Evolutionary conservation across 2,113 vertebrate genomes (phyloP), one percentile per base, ranked within the genome.

Genomic region (Paratilapia polleni): DNA sequence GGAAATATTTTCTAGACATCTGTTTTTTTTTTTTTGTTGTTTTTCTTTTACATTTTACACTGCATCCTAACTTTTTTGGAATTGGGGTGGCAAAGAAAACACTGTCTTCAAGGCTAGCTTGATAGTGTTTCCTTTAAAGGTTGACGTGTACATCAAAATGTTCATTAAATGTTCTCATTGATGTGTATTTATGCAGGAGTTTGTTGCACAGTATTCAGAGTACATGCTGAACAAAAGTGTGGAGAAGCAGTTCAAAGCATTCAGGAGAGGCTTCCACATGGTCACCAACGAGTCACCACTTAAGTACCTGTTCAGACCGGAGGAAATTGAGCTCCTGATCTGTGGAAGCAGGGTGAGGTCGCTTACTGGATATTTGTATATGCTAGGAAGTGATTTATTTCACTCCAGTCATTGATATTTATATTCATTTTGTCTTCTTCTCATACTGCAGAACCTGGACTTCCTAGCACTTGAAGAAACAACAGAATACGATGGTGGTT

Each of bases 201-300:
- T 99, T 96, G 97, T 99, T 76, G 97, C 97, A 43, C 97, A 98
- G 77, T 99, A 99, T 92, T 97, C 98, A 20, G 98, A 99, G 89
- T 98, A 99, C 88, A 99, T 99, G 93, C 96, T 99, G 91, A 99
- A 99, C 95, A 99, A 98, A 94, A 99, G 97, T 3, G 98, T 99
- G 94, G 98, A 99, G 95, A 99, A 99, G 87, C 98, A 99, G 91
- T 99, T 99, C 94, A 99, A 98, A 92, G 98, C 98, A 1, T 99
- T 99, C 96, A 96, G 98, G 90, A 97, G 98, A 97, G 98, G 98
- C 90, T 99, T 99, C 94, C 98, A 99, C 94, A 99, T 99, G 98
- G 98, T 99, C 86, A 99, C 98, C 94, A 99, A 98, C 78, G 98
- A 99, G 93, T 99, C 98, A 19, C 98, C 98, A 2, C 95, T 99